phyloP scores from a whole-genome alignment of 2,113 vertebrate genomes.

The Pomatostomus ruficeps region DNA sequence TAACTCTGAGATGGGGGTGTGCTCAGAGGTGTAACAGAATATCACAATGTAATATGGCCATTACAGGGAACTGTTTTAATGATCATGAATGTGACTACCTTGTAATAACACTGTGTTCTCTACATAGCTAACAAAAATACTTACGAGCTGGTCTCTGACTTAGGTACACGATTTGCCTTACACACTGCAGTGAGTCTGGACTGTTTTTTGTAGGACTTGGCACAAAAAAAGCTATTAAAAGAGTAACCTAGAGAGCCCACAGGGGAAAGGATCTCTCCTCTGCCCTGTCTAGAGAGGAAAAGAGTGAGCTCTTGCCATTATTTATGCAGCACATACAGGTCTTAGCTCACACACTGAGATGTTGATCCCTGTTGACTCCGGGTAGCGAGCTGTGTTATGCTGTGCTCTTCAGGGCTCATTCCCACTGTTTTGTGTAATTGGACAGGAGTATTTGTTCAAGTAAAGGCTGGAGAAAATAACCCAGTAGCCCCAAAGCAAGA shows the following conservation, averaged over 20 bases:
- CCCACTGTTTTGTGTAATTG: neutral
- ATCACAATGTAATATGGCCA: neutral
- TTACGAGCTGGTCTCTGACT: neutral
- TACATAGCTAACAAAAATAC: neutral
- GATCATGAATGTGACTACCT: neutral
- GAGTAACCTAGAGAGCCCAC: neutral
- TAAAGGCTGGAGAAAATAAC: neutral
- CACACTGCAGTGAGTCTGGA: neutral
- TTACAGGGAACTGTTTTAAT: neutral
- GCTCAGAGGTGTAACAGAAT: neutral
- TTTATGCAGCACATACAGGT: neutral
- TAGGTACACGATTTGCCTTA: neutral
- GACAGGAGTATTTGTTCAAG: neutral
- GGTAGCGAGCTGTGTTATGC: accelerated
- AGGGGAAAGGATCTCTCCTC: neutral
- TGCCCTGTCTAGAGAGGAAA: neutral
- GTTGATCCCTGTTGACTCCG: neutral
- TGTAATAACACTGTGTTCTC: neutral
- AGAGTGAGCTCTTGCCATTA: accelerated
- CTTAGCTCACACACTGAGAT: neutral
- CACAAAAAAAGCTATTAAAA: neutral
- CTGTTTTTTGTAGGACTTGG: neutral
- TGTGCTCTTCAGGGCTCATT: neutral
- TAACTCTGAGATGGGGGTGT: neutral
- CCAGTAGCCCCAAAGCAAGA: neutral